Percentiles rank a stretch among this genome's conserved stretches.
Conservation (phyloP, 1,140 invertebrate species). For the Drosophila kikkawai region DNA sequence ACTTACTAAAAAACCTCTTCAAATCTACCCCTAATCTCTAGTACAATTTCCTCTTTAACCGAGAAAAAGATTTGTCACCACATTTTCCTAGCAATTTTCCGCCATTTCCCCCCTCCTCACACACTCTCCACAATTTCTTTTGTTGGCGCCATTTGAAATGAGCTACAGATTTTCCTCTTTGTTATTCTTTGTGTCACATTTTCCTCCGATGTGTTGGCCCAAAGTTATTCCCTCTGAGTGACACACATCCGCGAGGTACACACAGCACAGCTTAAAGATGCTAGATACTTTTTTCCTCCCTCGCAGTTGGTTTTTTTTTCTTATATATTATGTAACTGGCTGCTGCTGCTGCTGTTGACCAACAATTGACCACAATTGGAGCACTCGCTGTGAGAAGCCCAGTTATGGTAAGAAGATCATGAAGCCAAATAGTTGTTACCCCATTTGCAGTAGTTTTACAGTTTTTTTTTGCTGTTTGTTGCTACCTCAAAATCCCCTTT, state of each 20-base stretch:
- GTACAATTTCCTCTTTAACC: not conserved
- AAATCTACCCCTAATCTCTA: not conserved
- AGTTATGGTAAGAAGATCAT: constrained; percentile 46
- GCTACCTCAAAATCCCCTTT: not conserved
- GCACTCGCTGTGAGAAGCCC: constrained; percentile 49
- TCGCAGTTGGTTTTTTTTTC: not conserved
- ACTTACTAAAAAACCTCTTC: not conserved
- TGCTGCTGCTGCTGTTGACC: constrained; percentile 43
- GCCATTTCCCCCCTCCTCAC: not conserved
- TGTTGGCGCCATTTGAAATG: constrained; percentile 56
- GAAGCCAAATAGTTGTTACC: constrained; percentile 82
- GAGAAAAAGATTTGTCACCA: constrained; percentile 22
- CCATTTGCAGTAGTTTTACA: constrained; percentile 72
- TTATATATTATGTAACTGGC: constrained; percentile 63
- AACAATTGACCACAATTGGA: constrained; percentile 83
- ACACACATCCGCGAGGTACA: constrained; percentile 40
- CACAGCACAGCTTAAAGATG: constrained; percentile 44
- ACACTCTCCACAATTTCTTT: not conserved
- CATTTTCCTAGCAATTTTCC: constrained; percentile 32
- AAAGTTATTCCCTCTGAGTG: constrained; percentile 44
- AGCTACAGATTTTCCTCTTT: constrained; percentile 33
- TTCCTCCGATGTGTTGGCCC: constrained; percentile 11
- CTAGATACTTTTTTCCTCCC: not conserved
- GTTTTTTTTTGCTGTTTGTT: constrained; percentile 7
- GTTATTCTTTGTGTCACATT: constrained; percentile 37